phyloP scores from a whole-genome alignment of 2,113 vertebrate genomes.

The Chloroceryle aenea region DNA sequence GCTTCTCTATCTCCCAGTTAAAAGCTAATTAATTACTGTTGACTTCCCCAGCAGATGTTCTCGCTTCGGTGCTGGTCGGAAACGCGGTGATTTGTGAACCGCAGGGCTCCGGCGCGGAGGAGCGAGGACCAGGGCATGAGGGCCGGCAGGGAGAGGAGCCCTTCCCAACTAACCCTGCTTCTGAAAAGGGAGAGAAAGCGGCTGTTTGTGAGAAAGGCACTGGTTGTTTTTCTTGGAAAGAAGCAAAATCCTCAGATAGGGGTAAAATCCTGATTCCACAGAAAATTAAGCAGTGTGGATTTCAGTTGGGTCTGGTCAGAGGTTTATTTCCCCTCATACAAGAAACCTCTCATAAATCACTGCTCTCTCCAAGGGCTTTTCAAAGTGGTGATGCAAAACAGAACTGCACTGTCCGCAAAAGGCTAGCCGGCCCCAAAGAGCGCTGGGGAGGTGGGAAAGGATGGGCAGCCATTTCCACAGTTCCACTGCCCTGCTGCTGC shows the following conservation, averaged over 20 bases:
- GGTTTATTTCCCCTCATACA: constrained; percentile 70
- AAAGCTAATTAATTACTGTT: constrained; percentile 67
- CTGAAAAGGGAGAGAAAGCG: constrained; percentile 30
- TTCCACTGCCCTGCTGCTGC: background rate
- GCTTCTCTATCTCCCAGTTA: constrained; percentile 52
- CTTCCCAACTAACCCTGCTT: constrained; percentile 5
- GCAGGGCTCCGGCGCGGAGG: constrained; percentile 20
- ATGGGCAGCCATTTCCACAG: background rate
- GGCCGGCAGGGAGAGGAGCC: background rate
- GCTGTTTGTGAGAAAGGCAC: constrained; percentile 59
- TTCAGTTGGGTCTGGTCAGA: constrained; percentile 71
- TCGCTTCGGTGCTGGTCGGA: constrained; percentile 12
- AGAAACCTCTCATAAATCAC: constrained; percentile 77
- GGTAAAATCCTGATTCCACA: constrained; percentile 76
- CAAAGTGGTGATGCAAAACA: constrained; percentile 70
- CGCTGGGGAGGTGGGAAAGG: rapidly evolving
- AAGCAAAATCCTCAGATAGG: constrained; percentile 66
- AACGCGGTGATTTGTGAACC: constrained; percentile 45
- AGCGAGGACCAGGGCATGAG: background rate
- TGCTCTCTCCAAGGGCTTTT: constrained; percentile 66
- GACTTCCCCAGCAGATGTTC: constrained; percentile 69
- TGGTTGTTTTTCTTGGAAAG: constrained; percentile 75
- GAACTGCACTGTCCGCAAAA: constrained; percentile 54
- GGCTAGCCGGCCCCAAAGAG: background rate
- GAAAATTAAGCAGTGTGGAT: constrained; percentile 73